Percentiles rank a stretch among this genome's conserved stretches.
phyloP scores from a whole-genome alignment of 2,888 invertebrate genomes.

The Tyria jacobaeae region DNA sequence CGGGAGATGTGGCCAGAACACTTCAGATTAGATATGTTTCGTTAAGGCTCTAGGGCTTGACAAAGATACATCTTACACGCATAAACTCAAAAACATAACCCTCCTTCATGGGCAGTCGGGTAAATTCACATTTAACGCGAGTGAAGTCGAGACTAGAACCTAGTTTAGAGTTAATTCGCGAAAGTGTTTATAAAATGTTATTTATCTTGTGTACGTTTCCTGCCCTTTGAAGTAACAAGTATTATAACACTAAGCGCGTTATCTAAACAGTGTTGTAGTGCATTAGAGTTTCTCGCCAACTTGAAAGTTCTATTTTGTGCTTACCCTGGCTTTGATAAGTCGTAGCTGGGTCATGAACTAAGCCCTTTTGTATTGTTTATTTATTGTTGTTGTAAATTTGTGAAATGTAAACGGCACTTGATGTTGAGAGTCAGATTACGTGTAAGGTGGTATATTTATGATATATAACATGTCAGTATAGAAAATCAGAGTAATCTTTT shows the following conservation, averaged over 20 bases:
- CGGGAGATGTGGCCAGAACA: too few species aligned
- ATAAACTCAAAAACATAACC: too few species aligned
- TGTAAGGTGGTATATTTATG: not conserved
- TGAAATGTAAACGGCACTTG: slow-evolving; percentile 5
- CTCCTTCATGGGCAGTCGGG: too few species aligned
- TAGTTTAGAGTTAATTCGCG: slow-evolving; percentile 27
- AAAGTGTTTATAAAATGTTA: slow-evolving; percentile 48
- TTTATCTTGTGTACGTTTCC: slow-evolving; percentile 40
- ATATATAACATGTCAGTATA: too few species aligned
- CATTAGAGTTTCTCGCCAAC: slow-evolving; percentile 35
- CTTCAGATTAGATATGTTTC: too few species aligned
- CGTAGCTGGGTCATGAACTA: slow-evolving; percentile 3
- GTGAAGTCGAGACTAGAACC: not conserved
- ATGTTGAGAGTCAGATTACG: not conserved
- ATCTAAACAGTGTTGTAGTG: slow-evolving; percentile 39
- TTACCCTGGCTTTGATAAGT: slow-evolving; percentile 20
- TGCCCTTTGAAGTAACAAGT: slow-evolving; percentile 44
- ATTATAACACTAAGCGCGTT: slow-evolving; percentile 35
- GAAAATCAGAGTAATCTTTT: too few species aligned
- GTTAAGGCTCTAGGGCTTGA: too few species aligned
- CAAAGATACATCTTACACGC: too few species aligned
- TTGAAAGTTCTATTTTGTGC: slow-evolving; percentile 34
- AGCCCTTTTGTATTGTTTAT: not conserved
- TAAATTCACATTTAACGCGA: not conserved
- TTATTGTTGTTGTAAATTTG: not conserved